Percentiles rank a stretch among this genome's conserved stretches.
Conservation (phyloP, 2,797 vertebrate species). For the Propithecus perrieri region DNA sequence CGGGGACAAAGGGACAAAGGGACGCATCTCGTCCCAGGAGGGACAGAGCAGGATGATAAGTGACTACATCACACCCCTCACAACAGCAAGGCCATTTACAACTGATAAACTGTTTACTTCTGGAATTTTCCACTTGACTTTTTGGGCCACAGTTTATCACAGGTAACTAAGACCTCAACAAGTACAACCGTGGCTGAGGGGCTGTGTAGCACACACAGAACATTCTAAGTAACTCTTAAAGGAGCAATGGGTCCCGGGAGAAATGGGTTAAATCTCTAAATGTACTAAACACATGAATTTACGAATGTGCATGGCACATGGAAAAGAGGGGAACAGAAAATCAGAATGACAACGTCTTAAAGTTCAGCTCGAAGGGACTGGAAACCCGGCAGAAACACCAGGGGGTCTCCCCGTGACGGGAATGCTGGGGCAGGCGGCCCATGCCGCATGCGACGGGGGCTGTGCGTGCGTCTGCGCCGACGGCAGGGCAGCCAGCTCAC, state of each 20-base stretch:
- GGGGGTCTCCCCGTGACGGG: too few species aligned
- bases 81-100: too few species aligned
- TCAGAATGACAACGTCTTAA: neutral
- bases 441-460: rapidly evolving
- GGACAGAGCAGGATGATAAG: neutral
- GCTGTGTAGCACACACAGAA: neutral
- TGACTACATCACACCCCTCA: neutral
- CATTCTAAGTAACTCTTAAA: neutral
- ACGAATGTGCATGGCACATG: neutral
- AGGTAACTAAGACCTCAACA: neutral
- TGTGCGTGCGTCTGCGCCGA: rapidly evolving
- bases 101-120: neutral
- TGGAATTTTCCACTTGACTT: neutral
- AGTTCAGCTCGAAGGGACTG: neutral
- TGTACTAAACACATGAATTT: neutral
- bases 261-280: neutral
- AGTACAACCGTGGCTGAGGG: too few species aligned
- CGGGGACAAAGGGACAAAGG: neutral
- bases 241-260: neutral
- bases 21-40: neutral
- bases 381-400: neutral
- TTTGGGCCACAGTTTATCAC: too few species aligned
- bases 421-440: rapidly evolving
- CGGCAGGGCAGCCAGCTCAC: neutral
- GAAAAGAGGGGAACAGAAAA: neutral